Base-by-base conservation (phyloP, 2,797 vertebrate genomes). In the Cirrhinus molitorella region DNA sequence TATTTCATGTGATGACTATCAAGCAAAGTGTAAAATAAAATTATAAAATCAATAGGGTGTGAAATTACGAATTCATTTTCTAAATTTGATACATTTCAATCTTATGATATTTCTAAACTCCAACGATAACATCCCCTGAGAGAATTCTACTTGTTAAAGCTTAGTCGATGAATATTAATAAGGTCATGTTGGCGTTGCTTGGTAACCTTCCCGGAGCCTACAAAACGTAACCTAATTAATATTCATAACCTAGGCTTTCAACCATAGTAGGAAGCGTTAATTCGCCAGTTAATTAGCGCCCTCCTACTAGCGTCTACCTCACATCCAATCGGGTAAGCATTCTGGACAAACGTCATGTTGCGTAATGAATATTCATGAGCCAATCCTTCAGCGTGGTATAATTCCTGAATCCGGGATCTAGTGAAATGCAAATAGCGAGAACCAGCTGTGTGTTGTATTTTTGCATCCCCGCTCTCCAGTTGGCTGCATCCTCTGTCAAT, bases 401-500 rank as follows among this genome's bases (percentile, higher is more conserved):
- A 75, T 63, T 84, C 47, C 34, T 66, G 34, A 73, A 47, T 57
- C 51, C 68, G 43, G 80, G 55, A 31, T 53, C 28, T 34, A 34
- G 40, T 7, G 14, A 61, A 47, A 81, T 25, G 59, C 45, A 51
- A 67, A 76, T 45, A 67, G 77, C 28, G 31, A 25, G 9, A 37
- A 74, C 25, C 68, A 72, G 83, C 63, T 81, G 59, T 68, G 40
- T 49, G 37, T 40, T 49, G 47, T 49, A 21, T 5, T 25, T n/a
- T 7, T 1, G 21, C 4, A 4, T 19, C 61, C 51, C 31, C n/a
- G 75, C 1, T 16, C 73, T 83, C 4, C 80, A 21, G 95, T 95
- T 95, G 94, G 94, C 34, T 85, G 53, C 23, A 43, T 14, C n/a
- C 1, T 17, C 71, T 88, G 92, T 92, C 94, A 89, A 43, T 94